Conservation (phyloP, 2,113 vertebrate species). For the Cryptoleucopteryx plumbea region DNA sequence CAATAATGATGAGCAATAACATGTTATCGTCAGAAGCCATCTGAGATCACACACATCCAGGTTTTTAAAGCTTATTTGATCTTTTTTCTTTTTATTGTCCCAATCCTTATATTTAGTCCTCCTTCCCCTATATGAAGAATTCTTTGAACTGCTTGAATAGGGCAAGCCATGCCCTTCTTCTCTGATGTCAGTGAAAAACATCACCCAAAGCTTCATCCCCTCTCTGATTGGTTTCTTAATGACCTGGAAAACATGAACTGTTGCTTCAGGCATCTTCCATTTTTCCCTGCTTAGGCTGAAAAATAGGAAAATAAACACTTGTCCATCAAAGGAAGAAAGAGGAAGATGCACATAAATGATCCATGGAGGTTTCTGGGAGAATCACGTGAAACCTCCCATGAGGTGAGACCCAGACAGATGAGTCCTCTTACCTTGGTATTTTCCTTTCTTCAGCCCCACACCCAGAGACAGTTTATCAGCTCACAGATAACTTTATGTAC, state of each 20-base stretch:
- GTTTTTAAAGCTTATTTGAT: conserved; percentile 19
- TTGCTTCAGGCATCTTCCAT: background rate
- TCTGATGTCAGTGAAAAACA: background rate
- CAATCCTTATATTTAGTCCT: background rate
- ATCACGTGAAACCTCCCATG: background rate
- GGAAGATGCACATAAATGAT: background rate
- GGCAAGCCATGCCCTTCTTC: background rate
- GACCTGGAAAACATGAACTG: background rate
- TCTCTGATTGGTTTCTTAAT: background rate
- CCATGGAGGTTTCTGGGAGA: background rate
- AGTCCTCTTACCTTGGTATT: background rate
- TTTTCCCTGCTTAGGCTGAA: background rate
- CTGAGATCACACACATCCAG: background rate
- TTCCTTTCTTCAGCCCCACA: background rate
- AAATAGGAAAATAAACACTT: background rate
- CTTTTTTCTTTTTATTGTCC: background rate
- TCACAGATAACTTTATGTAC: background rate
- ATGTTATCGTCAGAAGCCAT: background rate
- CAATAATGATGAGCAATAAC: background rate
- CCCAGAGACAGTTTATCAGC: background rate
- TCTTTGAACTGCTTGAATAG: conserved; percentile 6
- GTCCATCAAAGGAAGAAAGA: background rate
- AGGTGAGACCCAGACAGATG: background rate
- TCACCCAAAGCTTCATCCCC: background rate
- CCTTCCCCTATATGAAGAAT: background rate